Evolutionary conservation across 2,888 invertebrate genomes (phyloP).

Genomic region (Pristionchus maxplancki): DNA sequence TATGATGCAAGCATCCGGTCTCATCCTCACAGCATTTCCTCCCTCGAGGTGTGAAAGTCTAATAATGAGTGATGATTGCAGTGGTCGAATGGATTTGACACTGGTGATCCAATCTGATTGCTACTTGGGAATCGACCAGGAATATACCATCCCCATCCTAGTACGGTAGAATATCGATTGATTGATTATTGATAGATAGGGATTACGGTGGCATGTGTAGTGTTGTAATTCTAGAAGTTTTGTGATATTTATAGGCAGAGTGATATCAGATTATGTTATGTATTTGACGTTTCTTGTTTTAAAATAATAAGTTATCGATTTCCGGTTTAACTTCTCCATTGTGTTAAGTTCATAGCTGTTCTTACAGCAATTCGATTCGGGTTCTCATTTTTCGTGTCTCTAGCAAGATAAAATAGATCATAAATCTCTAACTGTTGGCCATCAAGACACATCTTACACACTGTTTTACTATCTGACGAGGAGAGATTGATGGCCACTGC

Average conservation of each 20-base stretch:
- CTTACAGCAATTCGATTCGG: constrained; percentile 1
- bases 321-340: not conserved
- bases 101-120: constrained; percentile 70
- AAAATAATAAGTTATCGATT: constrained; percentile 9
- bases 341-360: constrained; percentile 21
- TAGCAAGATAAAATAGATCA: constrained; percentile 2
- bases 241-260: constrained; percentile 13
- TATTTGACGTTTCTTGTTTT: not conserved
- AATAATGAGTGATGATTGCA: constrained; percentile 53
- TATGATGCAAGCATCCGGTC: not conserved
- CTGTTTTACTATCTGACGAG: not conserved
- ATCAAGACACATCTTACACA: constrained; percentile 24
- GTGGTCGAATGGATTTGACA: constrained; percentile 62
- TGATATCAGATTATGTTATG: not conserved
- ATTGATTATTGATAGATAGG: not conserved
- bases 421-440: constrained; percentile 1
- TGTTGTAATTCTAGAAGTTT: not conserved
- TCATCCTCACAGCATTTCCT: not conserved
- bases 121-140: constrained; percentile 74
- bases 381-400: not conserved
- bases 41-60: not conserved
- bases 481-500: constrained; percentile 7
- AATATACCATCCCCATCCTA: constrained; percentile 61
- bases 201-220: not conserved
- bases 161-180: constrained; percentile 37